Evolutionary conservation across 2,113 vertebrate species (phyloP).

Genomic region (Neopipo cinnamomea): DNA sequence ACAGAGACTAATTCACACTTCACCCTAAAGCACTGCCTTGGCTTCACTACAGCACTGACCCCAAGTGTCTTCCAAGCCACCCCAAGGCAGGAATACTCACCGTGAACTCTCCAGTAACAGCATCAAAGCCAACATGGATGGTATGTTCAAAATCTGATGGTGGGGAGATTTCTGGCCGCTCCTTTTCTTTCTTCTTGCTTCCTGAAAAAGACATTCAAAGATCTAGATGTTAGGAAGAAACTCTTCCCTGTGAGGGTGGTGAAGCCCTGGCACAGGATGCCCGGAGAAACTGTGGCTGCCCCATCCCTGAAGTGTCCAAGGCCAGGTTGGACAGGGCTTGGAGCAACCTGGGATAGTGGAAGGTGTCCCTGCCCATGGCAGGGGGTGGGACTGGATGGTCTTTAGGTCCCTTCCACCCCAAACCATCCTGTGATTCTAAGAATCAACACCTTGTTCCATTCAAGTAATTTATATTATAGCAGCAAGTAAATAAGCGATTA

Average conservation of each 20-base stretch:
- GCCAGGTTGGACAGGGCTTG: fast-evolving
- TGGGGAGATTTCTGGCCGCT: constrained; percentile 94
- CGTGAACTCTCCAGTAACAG: constrained; percentile 97
- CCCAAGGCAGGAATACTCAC: constrained; percentile 74
- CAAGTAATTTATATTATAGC: neutral
- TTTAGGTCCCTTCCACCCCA: neutral
- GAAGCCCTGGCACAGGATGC: neutral
- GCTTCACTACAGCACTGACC: neutral
- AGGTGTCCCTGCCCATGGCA: neutral
- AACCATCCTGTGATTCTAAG: neutral
- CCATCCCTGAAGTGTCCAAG: neutral
- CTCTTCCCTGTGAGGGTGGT: fast-evolving
- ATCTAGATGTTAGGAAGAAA: neutral
- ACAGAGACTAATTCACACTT: neutral
- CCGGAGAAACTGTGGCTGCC: neutral
- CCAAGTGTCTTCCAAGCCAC: neutral
- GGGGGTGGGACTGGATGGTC: fast-evolving
- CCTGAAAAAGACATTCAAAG: constrained; percentile 68
- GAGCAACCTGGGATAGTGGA: fast-evolving
- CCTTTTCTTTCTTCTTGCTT: constrained; percentile 93
- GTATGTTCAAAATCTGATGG: constrained; percentile 98
- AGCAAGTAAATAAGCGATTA: neutral
- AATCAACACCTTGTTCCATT: neutral
- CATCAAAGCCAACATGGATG: constrained; percentile 96
- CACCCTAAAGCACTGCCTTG: neutral